phyloP scores from a whole-genome alignment of 2,888 invertebrate species.

The Stratiomys singularior region DNA sequence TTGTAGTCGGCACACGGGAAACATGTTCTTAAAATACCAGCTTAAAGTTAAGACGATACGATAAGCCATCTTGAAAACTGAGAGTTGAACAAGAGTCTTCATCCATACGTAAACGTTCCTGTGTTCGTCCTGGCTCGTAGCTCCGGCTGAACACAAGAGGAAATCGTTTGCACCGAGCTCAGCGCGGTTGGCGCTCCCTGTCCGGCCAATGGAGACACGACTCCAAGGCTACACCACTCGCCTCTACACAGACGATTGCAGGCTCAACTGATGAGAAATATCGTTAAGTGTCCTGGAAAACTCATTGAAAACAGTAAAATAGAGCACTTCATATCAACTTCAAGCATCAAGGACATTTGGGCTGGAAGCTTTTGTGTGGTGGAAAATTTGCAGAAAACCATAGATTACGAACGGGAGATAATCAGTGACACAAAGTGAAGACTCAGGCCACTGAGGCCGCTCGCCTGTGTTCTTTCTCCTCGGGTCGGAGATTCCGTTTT shows the following conservation, averaged over 20 bases:
- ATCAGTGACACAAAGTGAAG: conserved; percentile 47
- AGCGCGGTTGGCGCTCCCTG: conserved; percentile 7
- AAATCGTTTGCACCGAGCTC: conserved; percentile 1
- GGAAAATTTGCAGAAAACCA: conserved; percentile 47
- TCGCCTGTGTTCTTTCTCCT: conserved; percentile 17
- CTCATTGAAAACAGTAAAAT: conserved; percentile 47
- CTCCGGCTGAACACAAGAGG: conserved; percentile 13
- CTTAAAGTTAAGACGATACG: conserved; percentile 43
- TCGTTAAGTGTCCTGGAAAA: conserved; percentile 46
- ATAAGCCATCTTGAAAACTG: conserved; percentile 44
- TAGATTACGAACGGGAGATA: conserved; percentile 45
- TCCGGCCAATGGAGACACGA: not conserved
- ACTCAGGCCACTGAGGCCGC: conserved; percentile 31
- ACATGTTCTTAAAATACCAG: conserved; percentile 43
- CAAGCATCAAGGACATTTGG: conserved; percentile 44
- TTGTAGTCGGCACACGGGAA: conserved; percentile 3
- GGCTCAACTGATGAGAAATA: conserved; percentile 42
- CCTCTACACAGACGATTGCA: conserved; percentile 35
- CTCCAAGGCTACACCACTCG: conserved; percentile 1
- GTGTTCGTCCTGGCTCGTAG: not conserved
- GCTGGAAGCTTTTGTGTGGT: conserved; percentile 43
- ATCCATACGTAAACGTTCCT: not conserved
- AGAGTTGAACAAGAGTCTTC: conserved; percentile 34
- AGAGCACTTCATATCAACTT: conserved; percentile 47
- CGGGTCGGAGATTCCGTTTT: conserved; percentile 15